Evolutionary conservation across 1,140 invertebrate species (phyloP).

Genomic region (Bacillus rossius): DNA sequence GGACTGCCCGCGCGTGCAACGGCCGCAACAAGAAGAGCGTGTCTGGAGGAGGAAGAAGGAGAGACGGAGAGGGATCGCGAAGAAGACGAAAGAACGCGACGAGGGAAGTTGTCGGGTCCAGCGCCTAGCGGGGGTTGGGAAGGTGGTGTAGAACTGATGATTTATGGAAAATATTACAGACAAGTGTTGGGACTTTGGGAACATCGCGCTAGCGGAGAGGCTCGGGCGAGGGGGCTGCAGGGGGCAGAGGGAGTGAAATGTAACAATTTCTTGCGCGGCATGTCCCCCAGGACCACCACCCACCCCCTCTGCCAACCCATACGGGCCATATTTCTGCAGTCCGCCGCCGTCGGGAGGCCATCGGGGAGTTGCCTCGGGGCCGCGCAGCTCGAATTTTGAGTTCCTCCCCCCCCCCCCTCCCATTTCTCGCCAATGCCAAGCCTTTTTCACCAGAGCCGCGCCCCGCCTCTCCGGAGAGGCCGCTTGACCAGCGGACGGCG

Average conservation of each 20-base stretch:
- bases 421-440: too few relatives aligned
- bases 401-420: too few relatives aligned
- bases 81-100: conserved; percentile 9
- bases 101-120: conserved; percentile 25
- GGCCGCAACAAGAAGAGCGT: neutral
- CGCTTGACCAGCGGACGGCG: too few relatives aligned
- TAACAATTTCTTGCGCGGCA: conserved; percentile 23
- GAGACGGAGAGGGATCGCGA: too few relatives aligned
- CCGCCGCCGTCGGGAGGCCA: neutral
- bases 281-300: too few relatives aligned
- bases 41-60: too few relatives aligned
- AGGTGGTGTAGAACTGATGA: conserved; percentile 20
- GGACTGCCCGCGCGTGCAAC: neutral
- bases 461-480: too few relatives aligned
- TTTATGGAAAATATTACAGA: conserved; percentile 34
- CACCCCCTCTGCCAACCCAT: conserved; percentile 11
- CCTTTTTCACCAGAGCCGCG: too few relatives aligned
- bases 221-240: too few relatives aligned
- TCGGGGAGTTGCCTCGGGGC: neutral
- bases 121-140: neutral
- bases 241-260: conserved; percentile 4
- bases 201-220: neutral
- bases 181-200: conserved; percentile 11
- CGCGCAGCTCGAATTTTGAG: neutral
- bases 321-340: neutral